These are phyloP conservation scores for Odontophorus gujanensis DNA, from an alignment of 2,113 vertebrate species.

Conservation along the genomic window DNA sequence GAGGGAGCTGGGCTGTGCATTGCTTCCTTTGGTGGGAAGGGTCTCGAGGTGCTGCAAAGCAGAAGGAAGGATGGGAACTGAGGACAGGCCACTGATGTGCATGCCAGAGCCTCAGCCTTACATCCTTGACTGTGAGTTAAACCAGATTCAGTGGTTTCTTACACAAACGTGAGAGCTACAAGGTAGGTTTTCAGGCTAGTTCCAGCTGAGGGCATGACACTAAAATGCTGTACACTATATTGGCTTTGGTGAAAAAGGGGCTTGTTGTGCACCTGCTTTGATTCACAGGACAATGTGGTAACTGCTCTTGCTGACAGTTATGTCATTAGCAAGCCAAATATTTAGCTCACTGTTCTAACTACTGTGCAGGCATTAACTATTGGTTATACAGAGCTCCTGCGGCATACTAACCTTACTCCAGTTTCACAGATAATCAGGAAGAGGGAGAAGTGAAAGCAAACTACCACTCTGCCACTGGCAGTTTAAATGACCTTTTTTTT, in stretches of 20 bases:
- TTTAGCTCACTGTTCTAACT: neutral
- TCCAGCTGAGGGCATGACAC: neutral
- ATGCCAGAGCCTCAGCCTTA: neutral
- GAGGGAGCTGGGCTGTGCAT: neutral
- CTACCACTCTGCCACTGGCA: neutral
- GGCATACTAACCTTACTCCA: neutral
- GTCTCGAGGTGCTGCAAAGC: neutral
- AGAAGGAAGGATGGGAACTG: neutral
- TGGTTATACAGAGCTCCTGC: neutral
- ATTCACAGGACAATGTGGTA: neutral
- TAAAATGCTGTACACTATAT: neutral
- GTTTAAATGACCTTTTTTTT: conserved; percentile 26
- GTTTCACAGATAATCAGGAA: neutral
- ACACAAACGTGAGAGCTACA: no score
- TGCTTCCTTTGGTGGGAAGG: neutral
- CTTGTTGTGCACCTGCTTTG: neutral
- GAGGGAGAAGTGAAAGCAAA: conserved; percentile 5
- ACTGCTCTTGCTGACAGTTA: neutral
- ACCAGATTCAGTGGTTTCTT: neutral
- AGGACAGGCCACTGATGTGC: neutral
- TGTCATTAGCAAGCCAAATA: conserved; percentile 1
- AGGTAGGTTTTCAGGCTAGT: neutral
- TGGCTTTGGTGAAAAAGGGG: neutral
- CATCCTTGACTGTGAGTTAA: neutral
- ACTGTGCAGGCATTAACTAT: conserved; percentile 24